phyloP scores from a whole-genome alignment of 2,888 invertebrate species.

The Epinotia demarniana region DNA sequence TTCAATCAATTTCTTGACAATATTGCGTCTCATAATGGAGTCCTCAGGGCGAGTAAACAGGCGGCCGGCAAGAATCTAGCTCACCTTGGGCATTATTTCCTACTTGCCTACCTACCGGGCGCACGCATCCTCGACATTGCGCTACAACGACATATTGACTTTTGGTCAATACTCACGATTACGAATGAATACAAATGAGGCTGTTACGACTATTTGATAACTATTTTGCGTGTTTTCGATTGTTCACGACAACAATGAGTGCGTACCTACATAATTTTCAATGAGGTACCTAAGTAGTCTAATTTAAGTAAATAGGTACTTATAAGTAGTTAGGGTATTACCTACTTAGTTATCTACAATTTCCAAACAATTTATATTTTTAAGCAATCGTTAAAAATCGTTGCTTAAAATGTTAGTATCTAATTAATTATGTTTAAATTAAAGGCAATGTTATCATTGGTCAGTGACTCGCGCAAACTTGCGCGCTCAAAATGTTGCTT shows the following conservation, averaged over 20 bases:
- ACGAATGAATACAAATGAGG: not conserved
- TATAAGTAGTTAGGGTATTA: no score
- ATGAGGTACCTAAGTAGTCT: no score
- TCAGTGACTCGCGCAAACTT: slow-evolving; percentile 22
- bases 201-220: no score
- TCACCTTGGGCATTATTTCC: slow-evolving; percentile 81
- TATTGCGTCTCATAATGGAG: slow-evolving; percentile 58
- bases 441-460: slow-evolving; percentile 30
- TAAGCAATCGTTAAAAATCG: no score
- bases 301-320: no score
- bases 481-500: slow-evolving; percentile 29
- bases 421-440: not conserved
- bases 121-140: slow-evolving; percentile 47
- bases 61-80: slow-evolving; percentile 71
- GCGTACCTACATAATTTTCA: no score
- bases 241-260: no score
- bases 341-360: not conserved
- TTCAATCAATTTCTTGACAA: slow-evolving; percentile 45
- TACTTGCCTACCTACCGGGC: slow-evolving; percentile 68
- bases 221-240: no score
- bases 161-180: slow-evolving; percentile 19
- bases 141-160: slow-evolving; percentile 48
- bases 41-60: slow-evolving; percentile 64
- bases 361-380: not conserved
- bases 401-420: not conserved